Conservation (phyloP, 2,888 invertebrate species). For the Cybosia mesomella region DNA sequence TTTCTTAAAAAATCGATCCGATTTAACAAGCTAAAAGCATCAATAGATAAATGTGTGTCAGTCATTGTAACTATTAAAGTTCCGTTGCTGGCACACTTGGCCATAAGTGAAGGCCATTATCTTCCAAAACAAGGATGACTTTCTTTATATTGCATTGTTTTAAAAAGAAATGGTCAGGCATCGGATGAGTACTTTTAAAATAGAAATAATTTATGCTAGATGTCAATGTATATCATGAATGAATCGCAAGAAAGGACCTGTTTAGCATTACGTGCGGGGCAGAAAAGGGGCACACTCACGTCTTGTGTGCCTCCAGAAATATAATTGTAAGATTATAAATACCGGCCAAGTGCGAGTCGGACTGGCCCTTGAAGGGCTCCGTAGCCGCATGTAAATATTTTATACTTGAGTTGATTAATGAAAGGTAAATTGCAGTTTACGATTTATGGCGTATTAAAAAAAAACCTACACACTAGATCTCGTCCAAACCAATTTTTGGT, state of each 20-base stretch:
- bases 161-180: constrained; percentile 32
- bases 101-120: constrained; percentile 48
- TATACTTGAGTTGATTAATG: too few species aligned
- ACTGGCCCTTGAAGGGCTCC: too few species aligned
- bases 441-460: too few species aligned
- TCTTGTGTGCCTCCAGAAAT: too few species aligned
- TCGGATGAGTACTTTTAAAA: constrained; percentile 2
- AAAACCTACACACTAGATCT: too few species aligned
- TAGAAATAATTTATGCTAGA: constrained; percentile 4
- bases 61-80: constrained; percentile 44
- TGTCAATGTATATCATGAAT: background rate
- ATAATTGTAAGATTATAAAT: too few species aligned
- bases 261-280: too few species aligned
- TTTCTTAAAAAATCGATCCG: constrained; percentile 15
- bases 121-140: constrained; percentile 49
- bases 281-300: too few species aligned
- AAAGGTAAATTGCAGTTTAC: too few species aligned
- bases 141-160: constrained; percentile 42
- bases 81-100: constrained; percentile 48
- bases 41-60: constrained; percentile 46
- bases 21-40: constrained; percentile 37
- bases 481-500: too few species aligned
- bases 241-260: background rate
- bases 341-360: too few species aligned
- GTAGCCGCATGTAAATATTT: too few species aligned